Base-by-base conservation (phyloP, 2,113 vertebrate genomes). In the Xiphophorus hellerii region DNA sequence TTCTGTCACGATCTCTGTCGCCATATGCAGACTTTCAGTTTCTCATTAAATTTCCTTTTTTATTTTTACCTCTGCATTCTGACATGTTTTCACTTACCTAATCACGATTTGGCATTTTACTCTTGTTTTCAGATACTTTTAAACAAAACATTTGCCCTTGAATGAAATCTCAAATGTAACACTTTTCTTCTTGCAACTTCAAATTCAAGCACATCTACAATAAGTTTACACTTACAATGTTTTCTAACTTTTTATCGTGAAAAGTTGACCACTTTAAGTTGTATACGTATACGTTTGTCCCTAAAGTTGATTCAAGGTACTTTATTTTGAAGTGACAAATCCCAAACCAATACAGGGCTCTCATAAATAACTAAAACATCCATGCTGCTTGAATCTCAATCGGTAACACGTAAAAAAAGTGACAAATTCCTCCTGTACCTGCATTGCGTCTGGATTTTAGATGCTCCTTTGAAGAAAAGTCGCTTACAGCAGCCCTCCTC, bases 391-490 rank as follows among this genome's bases (percentile, higher is more conserved):
- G 30, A 27, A 66, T 66, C 14, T 11, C 3, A 13, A 51, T 20
- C 14, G 66, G 22, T 22, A 66, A 14, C n/a, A 27, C 4, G 25
- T 2, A 30, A 20, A 27, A 27, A 42, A 60, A 76, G 35, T 25
- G 44, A 73, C 31, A 64, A 9, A 62, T 29, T 28, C 28, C 66
- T 15, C 51, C 39, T 71, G 30, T 87, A 91, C 92, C 92, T 93
- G 91, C 92, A 93, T 93, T 71, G 70, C 67, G 80, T 73, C 78
- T 67, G 76, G 51, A 58, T 60, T 64, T 62, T 29, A 61, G 71
- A 71, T n/a, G 48, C 68, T 68, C 67, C 33, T 70, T 74, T 37
- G 72, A 65, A 48, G 54, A 2, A 44, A 64, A 72, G 64, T 37
- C 22, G 48, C 28, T 77, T 64, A n/a, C 51, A 58, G 51, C 73